Percentiles rank a stretch among this genome's conserved stretches.
These are phyloP conservation scores for Mormoops blainvillei DNA, from an alignment of 2,113 vertebrate genomes.

Conservation along the genomic window DNA sequence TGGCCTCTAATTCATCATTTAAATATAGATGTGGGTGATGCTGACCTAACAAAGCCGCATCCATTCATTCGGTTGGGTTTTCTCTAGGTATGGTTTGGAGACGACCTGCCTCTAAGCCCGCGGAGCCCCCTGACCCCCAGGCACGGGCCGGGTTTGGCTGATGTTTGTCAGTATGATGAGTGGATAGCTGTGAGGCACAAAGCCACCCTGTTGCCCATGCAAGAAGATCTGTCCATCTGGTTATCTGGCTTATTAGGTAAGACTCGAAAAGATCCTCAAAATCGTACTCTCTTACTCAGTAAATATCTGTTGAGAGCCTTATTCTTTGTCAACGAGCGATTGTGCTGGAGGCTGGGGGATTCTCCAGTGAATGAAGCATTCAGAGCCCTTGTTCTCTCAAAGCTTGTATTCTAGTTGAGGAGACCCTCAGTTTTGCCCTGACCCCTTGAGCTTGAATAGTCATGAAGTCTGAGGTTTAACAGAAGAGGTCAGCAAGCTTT, in stretches of 20 bases:
- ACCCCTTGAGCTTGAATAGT: neutral
- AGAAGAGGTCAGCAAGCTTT: neutral
- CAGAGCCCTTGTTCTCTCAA: neutral
- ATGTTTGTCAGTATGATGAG: slow-evolving; percentile 94
- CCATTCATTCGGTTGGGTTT: neutral
- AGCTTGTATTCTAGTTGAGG: neutral
- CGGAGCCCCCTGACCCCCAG: slow-evolving; percentile 86
- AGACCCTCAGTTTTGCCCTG: neutral
- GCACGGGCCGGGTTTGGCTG: slow-evolving; percentile 90
- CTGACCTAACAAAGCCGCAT: neutral
- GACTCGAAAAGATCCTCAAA: slow-evolving; percentile 11
- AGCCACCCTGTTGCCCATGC: slow-evolving; percentile 94
- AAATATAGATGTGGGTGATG: neutral
- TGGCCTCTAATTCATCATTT: neutral
- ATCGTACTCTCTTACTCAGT: neutral
- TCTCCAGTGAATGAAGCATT: neutral
- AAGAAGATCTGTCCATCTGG: slow-evolving; percentile 97
- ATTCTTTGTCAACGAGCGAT: neutral
- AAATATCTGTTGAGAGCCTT: neutral
- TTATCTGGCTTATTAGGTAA: slow-evolving; percentile 91
- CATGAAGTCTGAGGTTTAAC: neutral
- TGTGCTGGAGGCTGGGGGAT: neutral
- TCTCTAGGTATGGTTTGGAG: slow-evolving; percentile 91
- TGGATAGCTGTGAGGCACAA: slow-evolving; percentile 95
- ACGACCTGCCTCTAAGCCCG: slow-evolving; percentile 87